Conservation (phyloP, 2,888 invertebrate species). For the Steinernema carpocapsae region DNA sequence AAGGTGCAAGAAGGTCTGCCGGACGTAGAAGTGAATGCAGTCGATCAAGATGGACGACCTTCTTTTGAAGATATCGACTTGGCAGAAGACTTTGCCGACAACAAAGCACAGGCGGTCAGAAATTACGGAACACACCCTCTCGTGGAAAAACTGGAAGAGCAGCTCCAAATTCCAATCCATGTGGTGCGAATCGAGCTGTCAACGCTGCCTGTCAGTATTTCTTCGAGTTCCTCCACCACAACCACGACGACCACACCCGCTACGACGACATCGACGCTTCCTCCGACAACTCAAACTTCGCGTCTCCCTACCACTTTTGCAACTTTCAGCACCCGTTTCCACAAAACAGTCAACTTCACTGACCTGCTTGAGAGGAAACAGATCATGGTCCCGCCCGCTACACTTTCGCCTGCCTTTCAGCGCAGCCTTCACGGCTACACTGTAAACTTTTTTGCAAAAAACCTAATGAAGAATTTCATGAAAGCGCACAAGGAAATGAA, state of each 20-base stretch:
- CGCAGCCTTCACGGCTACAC: neutral
- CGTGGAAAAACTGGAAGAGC: conserved; percentile 24
- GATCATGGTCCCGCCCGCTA: conserved; percentile 7
- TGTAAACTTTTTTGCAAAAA: neutral
- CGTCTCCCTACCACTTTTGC: neutral
- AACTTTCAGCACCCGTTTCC: neutral
- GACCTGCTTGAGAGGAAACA: neutral
- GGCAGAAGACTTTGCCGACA: neutral
- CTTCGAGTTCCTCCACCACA: no score
- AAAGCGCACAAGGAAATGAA: conserved; percentile 21
- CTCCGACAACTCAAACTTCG: neutral
- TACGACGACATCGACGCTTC: neutral
- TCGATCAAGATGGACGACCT: neutral
- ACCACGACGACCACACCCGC: neutral
- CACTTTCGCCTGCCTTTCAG: neutral
- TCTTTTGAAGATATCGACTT: conserved; percentile 23
- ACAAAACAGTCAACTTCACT: conserved; percentile 21
- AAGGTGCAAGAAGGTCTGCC: conserved; percentile 15
- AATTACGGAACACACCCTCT: conserved; percentile 14
- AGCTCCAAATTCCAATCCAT: neutral
- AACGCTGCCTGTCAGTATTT: conserved; percentile 13
- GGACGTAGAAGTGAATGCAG: neutral
- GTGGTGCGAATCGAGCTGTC: neutral
- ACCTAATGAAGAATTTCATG: conserved; percentile 8
- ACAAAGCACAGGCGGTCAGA: conserved; percentile 13